Conservation (phyloP, 2,113 vertebrate species). For the Fregetta grallaria region DNA sequence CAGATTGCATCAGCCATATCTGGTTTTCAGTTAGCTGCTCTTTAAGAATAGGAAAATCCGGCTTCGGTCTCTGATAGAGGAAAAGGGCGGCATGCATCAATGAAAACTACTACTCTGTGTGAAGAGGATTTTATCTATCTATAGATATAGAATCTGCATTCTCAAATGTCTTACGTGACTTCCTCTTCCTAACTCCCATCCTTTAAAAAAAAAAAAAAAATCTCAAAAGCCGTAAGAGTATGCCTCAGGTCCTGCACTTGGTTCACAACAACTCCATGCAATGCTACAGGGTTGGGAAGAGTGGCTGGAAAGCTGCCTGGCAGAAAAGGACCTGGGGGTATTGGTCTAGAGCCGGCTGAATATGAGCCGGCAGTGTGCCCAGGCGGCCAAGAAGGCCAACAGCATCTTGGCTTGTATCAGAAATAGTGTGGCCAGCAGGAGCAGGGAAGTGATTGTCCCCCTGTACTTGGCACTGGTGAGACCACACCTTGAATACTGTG, state of each 20-base stretch:
- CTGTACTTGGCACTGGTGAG: no score
- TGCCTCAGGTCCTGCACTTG: background rate
- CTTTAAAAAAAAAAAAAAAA: background rate
- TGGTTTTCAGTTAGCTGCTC: background rate
- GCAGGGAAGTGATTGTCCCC: no score
- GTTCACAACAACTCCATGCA: background rate
- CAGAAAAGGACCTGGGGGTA: background rate
- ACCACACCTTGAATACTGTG: no score
- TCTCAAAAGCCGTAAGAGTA: background rate
- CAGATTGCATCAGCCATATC: background rate
- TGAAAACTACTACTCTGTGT: background rate
- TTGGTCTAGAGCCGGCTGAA: accelerated
- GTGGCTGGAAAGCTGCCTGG: accelerated
- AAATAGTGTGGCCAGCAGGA: no score
- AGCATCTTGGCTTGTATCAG: no score
- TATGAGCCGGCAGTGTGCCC: background rate
- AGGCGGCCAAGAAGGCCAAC: no score
- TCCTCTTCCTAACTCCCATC: background rate
- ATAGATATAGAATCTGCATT: background rate
- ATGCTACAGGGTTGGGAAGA: background rate
- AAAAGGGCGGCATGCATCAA: background rate
- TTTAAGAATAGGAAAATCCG: background rate
- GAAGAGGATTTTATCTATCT: background rate
- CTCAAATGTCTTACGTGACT: accelerated
- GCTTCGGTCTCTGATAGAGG: background rate